These are phyloP conservation scores for Campoplex nolae DNA, from an alignment of 2,888 invertebrate species.

Conservation along the genomic window DNA sequence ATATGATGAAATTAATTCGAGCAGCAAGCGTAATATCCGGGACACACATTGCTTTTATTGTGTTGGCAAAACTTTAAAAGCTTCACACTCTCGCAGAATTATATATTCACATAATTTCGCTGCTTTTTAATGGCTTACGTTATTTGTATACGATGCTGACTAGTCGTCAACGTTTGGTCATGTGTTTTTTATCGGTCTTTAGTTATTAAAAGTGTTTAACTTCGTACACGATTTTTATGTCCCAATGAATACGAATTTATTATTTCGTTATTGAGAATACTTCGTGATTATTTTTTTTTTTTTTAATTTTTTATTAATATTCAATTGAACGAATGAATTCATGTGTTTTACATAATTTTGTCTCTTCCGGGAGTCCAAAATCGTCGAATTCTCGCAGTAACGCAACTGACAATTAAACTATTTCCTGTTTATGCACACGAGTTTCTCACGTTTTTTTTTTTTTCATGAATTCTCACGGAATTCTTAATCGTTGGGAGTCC, in stretches of 20 bases:
- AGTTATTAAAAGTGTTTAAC: no score
- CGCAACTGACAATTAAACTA: background rate
- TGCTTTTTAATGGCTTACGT: conserved; percentile 14
- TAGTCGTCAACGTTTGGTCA: background rate
- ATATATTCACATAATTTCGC: conserved; percentile 47
- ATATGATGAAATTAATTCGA: conserved; percentile 62
- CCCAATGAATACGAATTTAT: no score
- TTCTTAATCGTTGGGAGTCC: background rate
- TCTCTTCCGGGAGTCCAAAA: background rate
- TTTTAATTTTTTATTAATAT: no score
- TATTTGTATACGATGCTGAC: conserved; percentile 31
- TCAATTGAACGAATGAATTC: no score
- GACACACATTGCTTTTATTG: conserved; percentile 14
- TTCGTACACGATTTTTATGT: no score
- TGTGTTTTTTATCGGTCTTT: background rate
- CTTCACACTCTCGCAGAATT: conserved; percentile 45
- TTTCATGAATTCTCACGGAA: conserved; percentile 1
- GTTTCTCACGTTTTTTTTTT: background rate
- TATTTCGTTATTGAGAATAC: no score
- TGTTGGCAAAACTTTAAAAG: conserved; percentile 8
- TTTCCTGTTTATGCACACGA: background rate
- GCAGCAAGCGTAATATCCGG: conserved; percentile 28
- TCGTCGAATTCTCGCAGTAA: background rate
- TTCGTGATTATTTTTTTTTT: no score
- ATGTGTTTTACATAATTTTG: background rate